Conservation (phyloP, 2,797 vertebrate genomes). For the Parauchenoglanis punctatus region DNA sequence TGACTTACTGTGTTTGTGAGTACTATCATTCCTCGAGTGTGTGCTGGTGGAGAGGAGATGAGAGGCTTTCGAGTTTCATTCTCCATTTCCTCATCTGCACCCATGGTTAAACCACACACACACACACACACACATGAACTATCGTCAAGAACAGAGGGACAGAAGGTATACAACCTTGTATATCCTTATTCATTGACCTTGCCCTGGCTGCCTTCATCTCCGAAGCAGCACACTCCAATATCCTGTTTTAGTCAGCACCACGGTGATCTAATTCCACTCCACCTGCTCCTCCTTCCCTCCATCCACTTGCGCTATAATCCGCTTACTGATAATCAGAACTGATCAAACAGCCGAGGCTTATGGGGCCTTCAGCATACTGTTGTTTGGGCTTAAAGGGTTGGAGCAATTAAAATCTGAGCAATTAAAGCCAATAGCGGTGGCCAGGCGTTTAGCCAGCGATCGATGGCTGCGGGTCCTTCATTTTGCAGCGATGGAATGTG, state of each 20-base stretch:
- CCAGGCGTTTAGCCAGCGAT: not conserved
- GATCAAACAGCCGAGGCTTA: constrained; percentile 66
- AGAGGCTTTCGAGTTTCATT: not conserved
- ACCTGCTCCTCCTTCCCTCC: constrained; percentile 38
- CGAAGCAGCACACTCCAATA: constrained; percentile 27
- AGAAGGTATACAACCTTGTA: constrained; percentile 1
- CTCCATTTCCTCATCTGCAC: constrained; percentile 2
- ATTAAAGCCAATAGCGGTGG: constrained; percentile 10
- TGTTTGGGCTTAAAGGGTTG: constrained; percentile 47
- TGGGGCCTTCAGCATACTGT: constrained; percentile 62
- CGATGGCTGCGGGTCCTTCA: not conserved
- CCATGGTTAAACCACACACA: not conserved
- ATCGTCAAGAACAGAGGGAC: constrained; percentile 1
- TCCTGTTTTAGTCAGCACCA: constrained; percentile 48
- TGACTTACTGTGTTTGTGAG: not conserved
- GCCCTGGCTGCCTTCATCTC: constrained; percentile 29
- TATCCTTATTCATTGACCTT: constrained; percentile 6
- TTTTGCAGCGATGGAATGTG: constrained; percentile 7
- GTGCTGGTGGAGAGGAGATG: not conserved
- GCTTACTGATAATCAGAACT: constrained; percentile 73
- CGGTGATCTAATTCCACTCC: constrained; percentile 33
- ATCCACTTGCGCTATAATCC: constrained; percentile 62
- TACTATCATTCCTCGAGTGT: not conserved
- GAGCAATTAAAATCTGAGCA: constrained; percentile 56
- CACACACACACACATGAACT: not conserved